Evolutionary conservation across 1,140 invertebrate genomes (phyloP).

Genomic region (Apis florea): DNA sequence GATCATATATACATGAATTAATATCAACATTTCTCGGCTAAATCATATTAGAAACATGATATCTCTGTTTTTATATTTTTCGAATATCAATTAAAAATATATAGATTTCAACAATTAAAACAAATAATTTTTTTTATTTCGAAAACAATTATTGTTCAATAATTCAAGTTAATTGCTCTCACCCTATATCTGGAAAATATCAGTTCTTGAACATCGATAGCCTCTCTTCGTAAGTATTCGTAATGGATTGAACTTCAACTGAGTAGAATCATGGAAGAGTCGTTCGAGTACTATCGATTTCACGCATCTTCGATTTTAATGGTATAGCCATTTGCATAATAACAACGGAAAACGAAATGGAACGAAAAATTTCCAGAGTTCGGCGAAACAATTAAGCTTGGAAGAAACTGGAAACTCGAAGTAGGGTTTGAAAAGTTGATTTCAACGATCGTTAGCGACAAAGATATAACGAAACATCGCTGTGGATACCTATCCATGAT

Average conservation of each 20-base stretch:
- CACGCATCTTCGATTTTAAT: neutral
- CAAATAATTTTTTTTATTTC: too few species aligned
- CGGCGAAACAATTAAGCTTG: neutral
- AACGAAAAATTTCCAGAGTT: neutral
- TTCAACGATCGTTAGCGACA: neutral
- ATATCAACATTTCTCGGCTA: too few species aligned
- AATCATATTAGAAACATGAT: too few species aligned
- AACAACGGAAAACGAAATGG: neutral
- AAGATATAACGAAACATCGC: neutral
- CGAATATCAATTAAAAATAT: too few species aligned
- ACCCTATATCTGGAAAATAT: too few species aligned
- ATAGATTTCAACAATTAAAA: too few species aligned
- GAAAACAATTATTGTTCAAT: too few species aligned
- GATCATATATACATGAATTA: too few species aligned
- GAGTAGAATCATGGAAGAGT: neutral
- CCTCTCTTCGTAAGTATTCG: neutral
- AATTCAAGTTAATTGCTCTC: too few species aligned
- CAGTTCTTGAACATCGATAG: neutral
- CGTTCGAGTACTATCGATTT: constrained; percentile 1
- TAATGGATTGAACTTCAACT: constrained; percentile 25
- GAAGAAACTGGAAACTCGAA: neutral
- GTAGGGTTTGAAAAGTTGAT: neutral
- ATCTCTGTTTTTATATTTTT: too few species aligned
- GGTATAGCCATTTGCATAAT: neutral
- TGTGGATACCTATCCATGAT: neutral